Conservation (phyloP, 53 echinoderm and acorn worm genomes). For the Crossaster papposus region DNA sequence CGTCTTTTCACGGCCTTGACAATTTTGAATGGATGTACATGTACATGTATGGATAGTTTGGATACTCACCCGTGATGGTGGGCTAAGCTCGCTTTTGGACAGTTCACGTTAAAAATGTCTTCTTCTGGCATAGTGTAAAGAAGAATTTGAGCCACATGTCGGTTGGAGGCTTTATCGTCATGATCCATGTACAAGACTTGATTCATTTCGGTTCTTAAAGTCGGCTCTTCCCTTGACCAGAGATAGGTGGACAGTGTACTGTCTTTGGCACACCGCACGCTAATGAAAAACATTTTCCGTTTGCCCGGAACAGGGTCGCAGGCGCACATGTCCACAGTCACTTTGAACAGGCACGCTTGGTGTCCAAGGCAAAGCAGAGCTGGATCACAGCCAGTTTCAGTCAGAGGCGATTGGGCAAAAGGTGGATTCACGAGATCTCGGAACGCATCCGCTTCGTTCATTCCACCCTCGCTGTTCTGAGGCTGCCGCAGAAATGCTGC, state of each 20-base stretch:
- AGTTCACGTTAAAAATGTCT: slow-evolving; percentile 85
- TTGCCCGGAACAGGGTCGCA: slow-evolving; percentile 91
- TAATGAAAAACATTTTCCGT: slow-evolving; percentile 86
- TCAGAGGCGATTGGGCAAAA: slow-evolving; percentile 70
- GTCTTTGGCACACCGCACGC: slow-evolving; percentile 89
- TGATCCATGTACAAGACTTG: slow-evolving; percentile 76
- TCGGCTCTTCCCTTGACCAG: slow-evolving; percentile 59
- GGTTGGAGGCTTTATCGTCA: slow-evolving; percentile 69
- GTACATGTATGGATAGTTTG: too few relatives aligned
- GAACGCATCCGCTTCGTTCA: slow-evolving; percentile 53
- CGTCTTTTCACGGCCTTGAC: too few relatives aligned
- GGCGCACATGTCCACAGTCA: slow-evolving; percentile 88
- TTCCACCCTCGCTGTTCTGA: slow-evolving; percentile 25
- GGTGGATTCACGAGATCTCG: slow-evolving; percentile 68
- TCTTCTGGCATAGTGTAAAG: slow-evolving; percentile 76
- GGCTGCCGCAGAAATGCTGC: slow-evolving; percentile 60
- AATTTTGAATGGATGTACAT: too few relatives aligned
- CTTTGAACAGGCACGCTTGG: slow-evolving; percentile 93
- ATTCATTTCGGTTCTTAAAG: slow-evolving; percentile 69
- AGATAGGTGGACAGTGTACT: slow-evolving; percentile 72
- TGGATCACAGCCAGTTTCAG: slow-evolving; percentile 93
- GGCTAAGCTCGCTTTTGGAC: slow-evolving; percentile 76
- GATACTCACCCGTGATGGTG: slow-evolving; percentile 81
- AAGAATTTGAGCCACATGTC: slow-evolving; percentile 54
- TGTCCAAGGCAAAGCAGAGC: slow-evolving; percentile 91